phyloP scores from a whole-genome alignment of 2,888 invertebrate species.

The Mesorhabditis spiculigera region DNA sequence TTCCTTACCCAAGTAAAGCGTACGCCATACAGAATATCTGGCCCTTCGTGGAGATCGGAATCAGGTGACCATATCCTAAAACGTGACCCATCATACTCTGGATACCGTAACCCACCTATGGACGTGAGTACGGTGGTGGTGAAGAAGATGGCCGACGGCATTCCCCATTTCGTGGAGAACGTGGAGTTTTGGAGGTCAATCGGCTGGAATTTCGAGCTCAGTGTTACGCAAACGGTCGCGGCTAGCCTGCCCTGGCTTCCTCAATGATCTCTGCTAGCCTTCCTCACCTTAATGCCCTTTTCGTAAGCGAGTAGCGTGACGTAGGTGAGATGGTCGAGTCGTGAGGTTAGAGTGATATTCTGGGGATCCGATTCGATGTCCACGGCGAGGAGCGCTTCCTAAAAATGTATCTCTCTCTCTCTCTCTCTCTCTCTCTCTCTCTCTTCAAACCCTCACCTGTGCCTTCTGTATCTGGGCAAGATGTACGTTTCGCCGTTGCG shows the following conservation, averaged over 20 bases:
- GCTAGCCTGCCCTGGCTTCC: too few relatives aligned
- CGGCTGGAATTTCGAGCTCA: slow-evolving; percentile 11
- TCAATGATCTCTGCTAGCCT: too few relatives aligned
- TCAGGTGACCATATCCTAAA: slow-evolving; percentile 50
- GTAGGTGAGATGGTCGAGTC: slow-evolving; percentile 45
- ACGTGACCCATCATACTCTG: background rate
- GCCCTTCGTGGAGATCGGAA: slow-evolving; percentile 51
- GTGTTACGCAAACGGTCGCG: too few relatives aligned
- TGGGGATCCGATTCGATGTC: slow-evolving; percentile 15
- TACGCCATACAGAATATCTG: slow-evolving; percentile 51
- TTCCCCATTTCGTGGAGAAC: slow-evolving; percentile 39
- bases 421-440: too few relatives aligned
- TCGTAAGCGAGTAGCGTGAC: slow-evolving; percentile 47
- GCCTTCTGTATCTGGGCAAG: slow-evolving; percentile 22
- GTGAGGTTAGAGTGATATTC: slow-evolving; percentile 22
- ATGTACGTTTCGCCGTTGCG: slow-evolving; percentile 28
- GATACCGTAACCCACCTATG: slow-evolving; percentile 24
- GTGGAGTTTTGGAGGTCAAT: slow-evolving; percentile 19
- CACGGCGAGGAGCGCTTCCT: slow-evolving; percentile 26
- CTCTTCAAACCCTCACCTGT: slow-evolving; percentile 24
- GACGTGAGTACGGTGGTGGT: slow-evolving; percentile 49
- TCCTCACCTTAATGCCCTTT: slow-evolving; percentile 32
- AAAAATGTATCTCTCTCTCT: slow-evolving; percentile 12
- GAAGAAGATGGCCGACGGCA: slow-evolving; percentile 51
- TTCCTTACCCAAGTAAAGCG: slow-evolving; percentile 17